Base-by-base conservation (phyloP, 2,888 invertebrate species). In the Yponomeuta plumbellus region DNA sequence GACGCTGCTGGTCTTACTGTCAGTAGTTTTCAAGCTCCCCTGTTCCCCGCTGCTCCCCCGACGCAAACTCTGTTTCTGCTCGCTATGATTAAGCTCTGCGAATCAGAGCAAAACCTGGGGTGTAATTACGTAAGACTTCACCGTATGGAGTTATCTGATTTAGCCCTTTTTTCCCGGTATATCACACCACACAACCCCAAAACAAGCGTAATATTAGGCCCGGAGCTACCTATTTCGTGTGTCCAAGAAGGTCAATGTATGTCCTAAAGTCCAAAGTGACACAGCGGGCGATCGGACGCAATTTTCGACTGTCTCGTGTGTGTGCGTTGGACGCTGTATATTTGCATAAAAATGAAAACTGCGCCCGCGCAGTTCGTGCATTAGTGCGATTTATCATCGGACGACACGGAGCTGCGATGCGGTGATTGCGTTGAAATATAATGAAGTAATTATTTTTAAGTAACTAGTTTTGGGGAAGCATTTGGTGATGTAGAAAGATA, bases 311-410 rank as follows among this genome's bases (percentile, higher is more conserved):
- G n/a, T 8, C 59, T 22, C 17, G 44, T 52, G 44, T 52, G 44
- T 52, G 44, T 52, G 44, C 17, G 44, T 52, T 17, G 44, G 17
- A 52, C 3, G 21, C 10, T 21, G 6, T 64, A 72, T 69, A 77
- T 80, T 79, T 76, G 75, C 80, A 81, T 81, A 79, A 78, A 78
- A 76, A 73, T 75, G 71, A 67, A 73, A 68, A 69, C 56, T 61
- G 56, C 34, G 56, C 23, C 57, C 44, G 61, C 62, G 66, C 39
- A n/a, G n/a, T 66, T n/a, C 59, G 66, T 66, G 62, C 61, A 26
- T 56, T 56, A n/a, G 56, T 20, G 39, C 56, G 52, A 62, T 66
- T 66, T 66, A 66, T 66, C 66, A 66, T 62, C 26, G 8, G 20
- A 34, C 3, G 11, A 2, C 34, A n/a, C 34, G 34, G 61, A 61